These are phyloP conservation scores for Trichonephila clavata DNA, from an alignment of 1,140 invertebrate genomes.

Conservation along the genomic window DNA sequence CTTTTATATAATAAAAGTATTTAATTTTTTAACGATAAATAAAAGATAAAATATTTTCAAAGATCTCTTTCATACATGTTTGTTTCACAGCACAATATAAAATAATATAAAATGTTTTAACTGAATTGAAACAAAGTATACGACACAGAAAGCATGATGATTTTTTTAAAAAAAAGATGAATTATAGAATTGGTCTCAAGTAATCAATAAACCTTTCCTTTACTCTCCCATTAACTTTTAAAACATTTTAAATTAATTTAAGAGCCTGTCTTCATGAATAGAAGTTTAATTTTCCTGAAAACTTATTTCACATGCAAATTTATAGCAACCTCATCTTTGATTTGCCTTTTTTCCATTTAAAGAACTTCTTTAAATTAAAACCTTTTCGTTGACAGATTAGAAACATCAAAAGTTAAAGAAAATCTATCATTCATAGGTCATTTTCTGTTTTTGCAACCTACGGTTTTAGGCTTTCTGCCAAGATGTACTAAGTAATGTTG, in stretches of 20 bases:
- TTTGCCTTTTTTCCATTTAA: not conserved
- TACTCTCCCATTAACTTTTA: not conserved
- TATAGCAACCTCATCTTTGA: not conserved
- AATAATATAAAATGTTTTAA: too few species aligned
- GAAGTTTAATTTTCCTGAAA: not conserved
- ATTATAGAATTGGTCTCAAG: too few species aligned
- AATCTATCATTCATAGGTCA: conserved; percentile 18
- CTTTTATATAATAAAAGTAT: too few species aligned
- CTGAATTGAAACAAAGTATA: too few species aligned
- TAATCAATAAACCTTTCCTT: too few species aligned
- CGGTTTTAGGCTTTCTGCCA: conserved; percentile 31
- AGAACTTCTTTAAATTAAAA: not conserved
- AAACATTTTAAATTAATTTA: conserved; percentile 25
- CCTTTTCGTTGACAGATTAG: not conserved
- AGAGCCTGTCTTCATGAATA: not conserved
- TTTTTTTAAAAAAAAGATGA: too few species aligned
- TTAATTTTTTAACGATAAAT: too few species aligned
- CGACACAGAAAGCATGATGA: too few species aligned
- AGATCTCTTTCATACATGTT: too few species aligned
- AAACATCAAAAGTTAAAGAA: not conserved
- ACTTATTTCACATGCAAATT: not conserved
- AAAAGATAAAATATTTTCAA: too few species aligned
- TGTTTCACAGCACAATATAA: too few species aligned
- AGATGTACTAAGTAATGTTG: conserved; percentile 19
- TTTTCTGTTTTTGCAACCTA: conserved; percentile 38